phyloP scores from a whole-genome alignment of 2,797 vertebrate species.

The Amazona finschi region DNA sequence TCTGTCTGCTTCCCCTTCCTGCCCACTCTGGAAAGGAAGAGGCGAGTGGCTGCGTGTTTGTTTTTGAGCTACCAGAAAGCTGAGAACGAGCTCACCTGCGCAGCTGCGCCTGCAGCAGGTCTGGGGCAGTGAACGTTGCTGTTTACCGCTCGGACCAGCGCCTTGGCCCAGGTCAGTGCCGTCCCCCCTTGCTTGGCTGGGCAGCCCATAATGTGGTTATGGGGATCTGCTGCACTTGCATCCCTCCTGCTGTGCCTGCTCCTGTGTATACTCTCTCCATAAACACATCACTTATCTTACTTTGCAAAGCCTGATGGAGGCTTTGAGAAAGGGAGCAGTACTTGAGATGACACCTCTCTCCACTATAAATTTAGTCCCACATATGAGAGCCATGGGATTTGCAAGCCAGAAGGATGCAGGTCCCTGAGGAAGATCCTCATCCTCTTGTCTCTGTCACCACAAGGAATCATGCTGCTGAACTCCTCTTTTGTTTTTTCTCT shows the following conservation, averaged over 20 bases:
- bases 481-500: not conserved
- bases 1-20: constrained; percentile 55
- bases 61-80: constrained; percentile 12
- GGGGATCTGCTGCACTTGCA: not conserved
- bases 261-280: not conserved
- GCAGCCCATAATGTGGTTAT: accelerated
- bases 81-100: constrained; percentile 25
- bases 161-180: not conserved
- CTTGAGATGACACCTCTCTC: not conserved
- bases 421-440: not conserved
- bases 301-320: not conserved
- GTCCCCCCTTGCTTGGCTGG: not conserved
- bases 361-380: not conserved
- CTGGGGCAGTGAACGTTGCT: not conserved
- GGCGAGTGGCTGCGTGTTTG: constrained; percentile 1
- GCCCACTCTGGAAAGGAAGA: not conserved
- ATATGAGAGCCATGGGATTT: not conserved
- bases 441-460: not conserved
- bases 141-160: accelerated
- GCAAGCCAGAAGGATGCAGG: not conserved
- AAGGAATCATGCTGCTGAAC: accelerated
- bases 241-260: not conserved
- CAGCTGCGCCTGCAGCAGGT: not conserved
- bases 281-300: not conserved
- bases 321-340: not conserved